phyloP scores from a whole-genome alignment of 1,140 invertebrate genomes.

The Brachionus calyciflorus region DNA sequence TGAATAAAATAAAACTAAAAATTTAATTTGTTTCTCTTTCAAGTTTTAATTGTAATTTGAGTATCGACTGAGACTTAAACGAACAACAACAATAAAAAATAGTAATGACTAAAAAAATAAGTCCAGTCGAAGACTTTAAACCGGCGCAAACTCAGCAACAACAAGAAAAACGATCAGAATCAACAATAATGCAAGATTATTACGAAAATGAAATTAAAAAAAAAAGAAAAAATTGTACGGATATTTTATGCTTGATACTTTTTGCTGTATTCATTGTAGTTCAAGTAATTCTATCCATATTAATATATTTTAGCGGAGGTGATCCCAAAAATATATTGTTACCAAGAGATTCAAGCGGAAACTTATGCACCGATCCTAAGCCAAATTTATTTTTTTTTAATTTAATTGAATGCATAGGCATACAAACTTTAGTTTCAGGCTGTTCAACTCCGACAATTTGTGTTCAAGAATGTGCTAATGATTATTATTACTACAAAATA shows the following conservation, averaged over 20 bases:
- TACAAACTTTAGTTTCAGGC: neutral
- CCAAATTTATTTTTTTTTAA: slow-evolving; percentile 32
- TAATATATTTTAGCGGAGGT: slow-evolving; percentile 26
- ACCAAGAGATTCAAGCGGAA: slow-evolving; percentile 8
- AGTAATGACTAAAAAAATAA: slow-evolving; percentile 27
- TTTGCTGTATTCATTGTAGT: slow-evolving; percentile 10
- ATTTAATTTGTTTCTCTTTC: no score
- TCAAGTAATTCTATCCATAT: neutral
- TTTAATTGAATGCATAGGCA: slow-evolving; percentile 34
- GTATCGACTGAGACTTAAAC: neutral
- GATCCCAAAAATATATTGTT: neutral
- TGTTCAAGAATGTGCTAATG: slow-evolving; percentile 14
- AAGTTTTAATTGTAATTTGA: slow-evolving; percentile 24
- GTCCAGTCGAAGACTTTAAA: slow-evolving; percentile 25
- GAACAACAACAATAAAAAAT: no score
- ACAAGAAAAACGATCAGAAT: neutral
- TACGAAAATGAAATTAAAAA: slow-evolving; percentile 21
- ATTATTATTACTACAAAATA: slow-evolving; percentile 28
- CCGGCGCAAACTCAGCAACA: no score
- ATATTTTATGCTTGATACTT: slow-evolving; percentile 11
- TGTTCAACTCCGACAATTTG: slow-evolving; percentile 27
- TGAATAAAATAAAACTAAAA: no score
- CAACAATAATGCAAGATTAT: slow-evolving; percentile 15
- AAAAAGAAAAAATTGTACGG: slow-evolving; percentile 39
- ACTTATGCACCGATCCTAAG: neutral